Base-by-base conservation (phyloP, 2,888 invertebrate species). In the Limnephilus marmoratus region DNA sequence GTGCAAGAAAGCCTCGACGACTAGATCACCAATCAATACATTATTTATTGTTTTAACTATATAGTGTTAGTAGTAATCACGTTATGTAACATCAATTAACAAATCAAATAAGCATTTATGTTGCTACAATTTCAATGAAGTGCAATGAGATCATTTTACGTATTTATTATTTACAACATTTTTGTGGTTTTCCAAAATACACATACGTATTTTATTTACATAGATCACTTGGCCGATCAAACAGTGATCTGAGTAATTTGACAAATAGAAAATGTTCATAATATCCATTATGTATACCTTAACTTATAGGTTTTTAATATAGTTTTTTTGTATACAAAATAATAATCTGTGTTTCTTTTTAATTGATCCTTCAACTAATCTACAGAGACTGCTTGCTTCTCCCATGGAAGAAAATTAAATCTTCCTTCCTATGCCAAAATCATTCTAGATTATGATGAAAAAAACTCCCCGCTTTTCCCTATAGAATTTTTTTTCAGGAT, bases 1-100 rank as follows among this genome's bases (percentile, higher is more conserved):
- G 97, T 97, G 1, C 97, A 97, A 0, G 96, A 93, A 91, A 91
- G 91, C 2, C 91, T 93, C 12, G 88, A 92, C 41, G 90, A 92
- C 29, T 49, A 81, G 81, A 90, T 31, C 90, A 90, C 9, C 24
- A 49, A 34, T 82, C 18, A 82, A 31, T 34, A 68, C 68, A 68
- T 68, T 68, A 68, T 68, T 68, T 68, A 68, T 68, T 68, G 68
- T n/a, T 24, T 68, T 68, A 68, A 68, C 68, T 68, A 68, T 9
- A 2, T n/a, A 68, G n/a, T n/a, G 24, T 68, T 68, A 24, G 68
- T 68, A 24, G 24, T 68, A 68, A 68, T 2, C 9, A 24, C 9
- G 9, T n/a, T 68, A 68, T 68, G 24, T 68, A 68, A 68, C 68
- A 68, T 68, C 18, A 18, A 53, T n/a, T 68, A 68, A 24, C 9